These are phyloP conservation scores for Triplophysa yarkandensis DNA, from an alignment of 2,797 vertebrate species.

Conservation along the genomic window DNA sequence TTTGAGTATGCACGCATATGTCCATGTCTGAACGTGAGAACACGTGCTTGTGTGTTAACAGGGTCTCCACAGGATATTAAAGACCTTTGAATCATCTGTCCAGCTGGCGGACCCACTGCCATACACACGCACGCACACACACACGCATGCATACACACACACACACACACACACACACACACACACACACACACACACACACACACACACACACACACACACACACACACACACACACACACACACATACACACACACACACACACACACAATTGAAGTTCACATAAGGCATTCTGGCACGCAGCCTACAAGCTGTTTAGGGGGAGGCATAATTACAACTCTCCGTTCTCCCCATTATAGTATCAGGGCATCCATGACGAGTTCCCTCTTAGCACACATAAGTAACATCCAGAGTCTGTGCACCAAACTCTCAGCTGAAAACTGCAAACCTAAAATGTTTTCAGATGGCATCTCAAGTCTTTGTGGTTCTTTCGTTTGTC, in stretches of 20 bases:
- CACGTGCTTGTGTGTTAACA: constrained; percentile 43
- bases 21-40: constrained; percentile 40
- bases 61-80: constrained; percentile 51
- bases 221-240: constrained; percentile 24
- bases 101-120: constrained; percentile 46
- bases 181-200: constrained; percentile 40
- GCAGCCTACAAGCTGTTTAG: constrained; percentile 54
- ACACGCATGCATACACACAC: constrained; percentile 46
- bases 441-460: constrained; percentile 37
- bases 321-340: constrained; percentile 52
- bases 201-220: constrained; percentile 29
- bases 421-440: constrained; percentile 9
- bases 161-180: constrained; percentile 47
- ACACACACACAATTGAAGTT: constrained; percentile 41
- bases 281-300: constrained; percentile 49
- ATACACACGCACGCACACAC: constrained; percentile 38
- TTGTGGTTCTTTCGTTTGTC: neutral
- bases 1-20: constrained; percentile 28
- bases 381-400: constrained; percentile 23
- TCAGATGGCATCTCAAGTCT: neutral
- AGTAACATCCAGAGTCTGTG: constrained; percentile 22
- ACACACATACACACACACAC: constrained; percentile 26
- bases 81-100: constrained; percentile 50
- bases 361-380: constrained; percentile 30
- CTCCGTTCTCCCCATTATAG: constrained; percentile 27